These are phyloP conservation scores for Platycheirus rosarum DNA, from an alignment of 2,888 invertebrate species.

Conservation along the genomic window DNA sequence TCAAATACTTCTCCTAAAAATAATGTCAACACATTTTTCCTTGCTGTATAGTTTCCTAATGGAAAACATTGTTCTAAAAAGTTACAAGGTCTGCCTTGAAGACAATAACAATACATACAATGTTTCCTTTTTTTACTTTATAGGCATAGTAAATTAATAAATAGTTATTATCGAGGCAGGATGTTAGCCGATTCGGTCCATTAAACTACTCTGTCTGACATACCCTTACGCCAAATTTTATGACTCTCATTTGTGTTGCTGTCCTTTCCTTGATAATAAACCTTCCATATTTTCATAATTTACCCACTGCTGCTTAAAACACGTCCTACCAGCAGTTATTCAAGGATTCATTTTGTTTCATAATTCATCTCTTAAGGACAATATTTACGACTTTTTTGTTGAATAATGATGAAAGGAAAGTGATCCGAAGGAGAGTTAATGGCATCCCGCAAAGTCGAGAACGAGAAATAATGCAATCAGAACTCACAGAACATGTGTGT, in stretches of 20 bases:
- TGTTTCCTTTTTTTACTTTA: slow-evolving; percentile 12
- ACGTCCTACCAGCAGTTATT: slow-evolving; percentile 9
- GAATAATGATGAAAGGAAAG: slow-evolving; percentile 54
- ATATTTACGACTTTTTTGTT: slow-evolving; percentile 57
- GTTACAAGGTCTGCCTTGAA: slow-evolving; percentile 8
- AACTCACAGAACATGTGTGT: slow-evolving; percentile 62
- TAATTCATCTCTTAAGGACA: slow-evolving; percentile 63
- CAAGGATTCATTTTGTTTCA: slow-evolving; percentile 36
- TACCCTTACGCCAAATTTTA: slow-evolving; percentile 68
- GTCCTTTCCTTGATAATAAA: slow-evolving; percentile 35
- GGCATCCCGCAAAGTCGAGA: slow-evolving; percentile 33
- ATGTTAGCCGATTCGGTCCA: slow-evolving; percentile 63
- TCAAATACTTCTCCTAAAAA: no score
- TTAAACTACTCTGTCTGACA: slow-evolving; percentile 68
- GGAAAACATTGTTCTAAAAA: no score
- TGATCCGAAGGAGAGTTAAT: slow-evolving; percentile 10
- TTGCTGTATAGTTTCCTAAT: no score
- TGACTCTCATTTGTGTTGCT: slow-evolving; percentile 28
- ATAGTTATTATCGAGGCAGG: slow-evolving; percentile 30
- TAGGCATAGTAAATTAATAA: slow-evolving; percentile 32
- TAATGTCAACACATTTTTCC: no score
- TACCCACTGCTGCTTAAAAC: slow-evolving; percentile 26
- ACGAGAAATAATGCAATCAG: slow-evolving; percentile 35
- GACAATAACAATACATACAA: background rate
- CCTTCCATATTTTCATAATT: slow-evolving; percentile 71